phyloP scores from a whole-genome alignment of 2,888 invertebrate species.

The Ormia ochracea region DNA sequence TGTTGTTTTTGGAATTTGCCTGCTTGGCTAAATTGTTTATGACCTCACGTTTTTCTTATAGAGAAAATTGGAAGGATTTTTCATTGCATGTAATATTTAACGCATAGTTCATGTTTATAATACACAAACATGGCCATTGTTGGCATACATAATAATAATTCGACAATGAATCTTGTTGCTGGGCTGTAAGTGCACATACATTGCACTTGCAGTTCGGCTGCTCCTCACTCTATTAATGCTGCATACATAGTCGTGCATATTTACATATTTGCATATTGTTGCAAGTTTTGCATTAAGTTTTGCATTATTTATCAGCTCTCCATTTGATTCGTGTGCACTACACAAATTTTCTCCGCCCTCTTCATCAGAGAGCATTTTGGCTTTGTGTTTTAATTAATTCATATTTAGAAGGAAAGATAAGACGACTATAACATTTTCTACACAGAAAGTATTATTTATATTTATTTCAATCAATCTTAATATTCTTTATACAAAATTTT shows the following conservation, averaged over 20 bases:
- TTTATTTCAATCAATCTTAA: too few relatives aligned
- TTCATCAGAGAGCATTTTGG: too few relatives aligned
- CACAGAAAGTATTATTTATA: too few relatives aligned
- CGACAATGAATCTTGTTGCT: constrained; percentile 41
- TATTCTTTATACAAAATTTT: too few relatives aligned
- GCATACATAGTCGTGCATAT: too few relatives aligned
- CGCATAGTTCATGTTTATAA: constrained; percentile 48
- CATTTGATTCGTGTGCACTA: neutral
- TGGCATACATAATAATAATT: constrained; percentile 54
- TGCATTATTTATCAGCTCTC: neutral
- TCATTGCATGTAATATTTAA: constrained; percentile 47
- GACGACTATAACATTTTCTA: too few relatives aligned
- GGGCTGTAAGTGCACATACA: neutral
- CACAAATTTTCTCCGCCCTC: neutral
- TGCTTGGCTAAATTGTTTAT: constrained; percentile 60
- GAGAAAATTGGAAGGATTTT: constrained; percentile 57
- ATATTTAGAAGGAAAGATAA: too few relatives aligned
- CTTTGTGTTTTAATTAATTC: too few relatives aligned
- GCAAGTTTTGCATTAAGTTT: constrained; percentile 33
- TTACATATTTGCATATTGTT: constrained; percentile 57
- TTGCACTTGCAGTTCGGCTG: constrained; percentile 4
- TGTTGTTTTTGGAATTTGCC: constrained; percentile 31
- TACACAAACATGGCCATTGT: constrained; percentile 52
- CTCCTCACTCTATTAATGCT: constrained; percentile 55
- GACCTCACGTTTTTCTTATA: constrained; percentile 60